phyloP scores from a whole-genome alignment of 2,888 invertebrate genomes.

The Geotrupes spiniger region DNA sequence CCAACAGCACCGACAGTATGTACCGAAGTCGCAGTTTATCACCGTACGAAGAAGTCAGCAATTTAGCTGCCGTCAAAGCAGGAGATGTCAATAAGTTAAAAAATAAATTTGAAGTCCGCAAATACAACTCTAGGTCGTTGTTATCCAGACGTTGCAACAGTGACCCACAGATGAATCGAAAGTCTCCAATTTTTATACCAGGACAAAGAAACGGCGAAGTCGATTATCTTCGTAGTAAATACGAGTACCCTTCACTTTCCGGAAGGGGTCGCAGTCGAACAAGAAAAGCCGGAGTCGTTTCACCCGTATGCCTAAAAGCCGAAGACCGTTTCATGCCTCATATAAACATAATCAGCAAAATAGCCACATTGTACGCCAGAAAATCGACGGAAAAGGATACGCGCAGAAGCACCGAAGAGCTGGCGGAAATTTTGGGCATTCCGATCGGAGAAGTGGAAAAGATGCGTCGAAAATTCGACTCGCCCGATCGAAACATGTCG shows the following conservation, averaged over 20 bases:
- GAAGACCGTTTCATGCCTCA: slow-evolving; percentile 82
- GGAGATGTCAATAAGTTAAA: slow-evolving; percentile 78
- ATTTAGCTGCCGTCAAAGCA: slow-evolving; percentile 68
- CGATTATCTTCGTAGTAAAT: slow-evolving; percentile 59
- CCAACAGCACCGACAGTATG: slow-evolving; percentile 63
- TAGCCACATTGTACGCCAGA: slow-evolving; percentile 57
- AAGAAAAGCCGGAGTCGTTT: slow-evolving; percentile 52
- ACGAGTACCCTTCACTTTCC: slow-evolving; percentile 53
- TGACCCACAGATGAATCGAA: slow-evolving; percentile 72
- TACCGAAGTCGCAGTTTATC: slow-evolving; percentile 71
- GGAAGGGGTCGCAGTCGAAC: slow-evolving; percentile 53
- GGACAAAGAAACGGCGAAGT: slow-evolving; percentile 56
- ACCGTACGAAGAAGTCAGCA: slow-evolving; percentile 62
- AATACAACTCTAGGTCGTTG: slow-evolving; percentile 42
- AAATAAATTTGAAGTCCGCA: slow-evolving; percentile 70
- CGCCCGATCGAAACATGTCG: slow-evolving; percentile 55
- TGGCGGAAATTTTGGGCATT: slow-evolving; percentile 45
- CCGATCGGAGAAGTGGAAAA: slow-evolving; percentile 70
- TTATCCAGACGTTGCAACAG: slow-evolving; percentile 64
- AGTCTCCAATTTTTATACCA: slow-evolving; percentile 51
- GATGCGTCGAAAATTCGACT: slow-evolving; percentile 69
- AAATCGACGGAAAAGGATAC: slow-evolving; percentile 38
- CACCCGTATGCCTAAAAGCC: slow-evolving; percentile 65
- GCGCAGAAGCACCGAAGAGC: slow-evolving; percentile 40
- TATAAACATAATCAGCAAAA: slow-evolving; percentile 86